Conservation (phyloP, 2,888 invertebrate genomes). For the Amitus sp. region DNA sequence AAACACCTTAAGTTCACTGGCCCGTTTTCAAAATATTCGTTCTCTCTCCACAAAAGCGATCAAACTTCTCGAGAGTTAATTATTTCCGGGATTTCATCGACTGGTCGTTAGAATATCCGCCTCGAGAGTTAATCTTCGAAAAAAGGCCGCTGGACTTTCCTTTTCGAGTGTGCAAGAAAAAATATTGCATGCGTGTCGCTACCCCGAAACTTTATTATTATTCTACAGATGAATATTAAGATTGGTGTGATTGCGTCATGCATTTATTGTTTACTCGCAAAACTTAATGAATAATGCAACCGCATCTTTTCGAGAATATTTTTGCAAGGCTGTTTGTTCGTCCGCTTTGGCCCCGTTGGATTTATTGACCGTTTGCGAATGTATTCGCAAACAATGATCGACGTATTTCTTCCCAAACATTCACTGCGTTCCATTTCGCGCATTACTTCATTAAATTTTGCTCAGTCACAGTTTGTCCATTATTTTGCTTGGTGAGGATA, state of each 20-base stretch:
- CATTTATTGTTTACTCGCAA: slow-evolving; percentile 8
- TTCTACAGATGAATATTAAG: background rate
- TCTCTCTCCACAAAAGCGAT: background rate
- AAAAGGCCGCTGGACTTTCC: too few species aligned
- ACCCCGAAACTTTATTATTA: background rate
- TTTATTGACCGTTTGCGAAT: background rate
- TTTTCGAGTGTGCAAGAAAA: background rate
- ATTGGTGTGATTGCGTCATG: background rate
- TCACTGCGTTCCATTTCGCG: background rate
- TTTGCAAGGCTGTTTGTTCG: background rate
- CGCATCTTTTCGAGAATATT: background rate
- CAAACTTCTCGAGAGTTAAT: too few species aligned
- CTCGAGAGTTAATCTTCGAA: too few species aligned
- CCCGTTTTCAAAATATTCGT: slow-evolving; percentile 57
- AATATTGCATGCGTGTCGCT: slow-evolving; percentile 4
- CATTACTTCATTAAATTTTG: slow-evolving; percentile 3
- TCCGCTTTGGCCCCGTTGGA: background rate
- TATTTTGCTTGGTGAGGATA: background rate
- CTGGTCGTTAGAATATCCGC: too few species aligned
- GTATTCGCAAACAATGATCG: background rate
- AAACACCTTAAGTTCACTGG: slow-evolving; percentile 52
- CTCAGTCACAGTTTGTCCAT: background rate
- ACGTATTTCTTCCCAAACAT: background rate
- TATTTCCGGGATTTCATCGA: too few species aligned
- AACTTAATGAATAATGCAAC: slow-evolving; percentile 4